Conservation (phyloP, 2,888 invertebrate genomes). For the Julus scanicus region DNA sequence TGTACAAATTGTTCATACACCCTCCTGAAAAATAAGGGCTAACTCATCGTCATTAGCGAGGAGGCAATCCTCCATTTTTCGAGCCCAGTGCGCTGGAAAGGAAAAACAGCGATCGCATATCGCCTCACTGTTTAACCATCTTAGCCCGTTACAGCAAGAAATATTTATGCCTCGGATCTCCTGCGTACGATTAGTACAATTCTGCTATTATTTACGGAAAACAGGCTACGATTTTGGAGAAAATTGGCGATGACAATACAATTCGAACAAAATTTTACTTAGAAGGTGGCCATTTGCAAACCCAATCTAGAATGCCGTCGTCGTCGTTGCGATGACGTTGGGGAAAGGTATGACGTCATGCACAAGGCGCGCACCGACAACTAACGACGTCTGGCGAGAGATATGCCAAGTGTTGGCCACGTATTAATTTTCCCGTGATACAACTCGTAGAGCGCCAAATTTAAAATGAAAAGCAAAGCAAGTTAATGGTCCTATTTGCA, state of each 20-base stretch:
- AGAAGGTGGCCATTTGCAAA: conserved; percentile 46
- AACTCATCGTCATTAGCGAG: neutral
- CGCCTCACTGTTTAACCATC: conserved; percentile 27
- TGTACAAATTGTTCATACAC: conserved; percentile 34
- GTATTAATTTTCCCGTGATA: neutral
- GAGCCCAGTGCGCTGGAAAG: neutral
- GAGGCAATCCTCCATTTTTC: conserved; percentile 47
- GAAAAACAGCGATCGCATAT: conserved; percentile 41
- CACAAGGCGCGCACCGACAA: neutral
- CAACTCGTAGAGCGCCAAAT: neutral
- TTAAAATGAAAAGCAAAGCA: neutral
- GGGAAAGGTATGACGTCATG: neutral
- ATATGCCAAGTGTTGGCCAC: neutral
- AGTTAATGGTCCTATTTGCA: too few relatives aligned
- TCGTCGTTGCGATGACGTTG: neutral
- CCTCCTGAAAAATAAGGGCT: conserved; percentile 11
- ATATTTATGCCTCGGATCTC: conserved; percentile 39
- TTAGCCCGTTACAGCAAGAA: neutral
- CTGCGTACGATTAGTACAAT: neutral
- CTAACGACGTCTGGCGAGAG: conserved; percentile 17
- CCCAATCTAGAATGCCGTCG: neutral
- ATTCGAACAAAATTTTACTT: conserved; percentile 16
- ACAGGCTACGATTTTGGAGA: conserved; percentile 7
- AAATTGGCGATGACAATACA: neutral
- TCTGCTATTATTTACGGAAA: conserved; percentile 37